A percentile compares a stretch with the other conserved stretches of the same genome.
Evolutionary conservation across 2,113 vertebrate genomes (phyloP).

Genomic region (Pseudonaja textilis): DNA sequence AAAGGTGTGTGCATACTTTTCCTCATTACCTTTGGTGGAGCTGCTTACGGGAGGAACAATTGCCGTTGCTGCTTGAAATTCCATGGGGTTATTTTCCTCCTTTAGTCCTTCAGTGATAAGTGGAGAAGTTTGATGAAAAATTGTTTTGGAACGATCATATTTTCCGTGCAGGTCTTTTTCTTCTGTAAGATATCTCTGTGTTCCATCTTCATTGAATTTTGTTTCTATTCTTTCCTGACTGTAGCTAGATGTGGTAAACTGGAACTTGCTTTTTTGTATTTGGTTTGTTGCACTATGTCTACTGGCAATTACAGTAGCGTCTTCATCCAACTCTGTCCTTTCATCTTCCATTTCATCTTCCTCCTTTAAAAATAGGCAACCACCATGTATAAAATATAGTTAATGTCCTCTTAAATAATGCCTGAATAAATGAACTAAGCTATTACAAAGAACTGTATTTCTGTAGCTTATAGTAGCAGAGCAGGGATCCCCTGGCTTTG

Average conservation of each 20-base stretch:
- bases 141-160: constrained; percentile 57
- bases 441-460: background rate
- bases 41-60: constrained; percentile 40
- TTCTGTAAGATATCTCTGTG: constrained; percentile 60
- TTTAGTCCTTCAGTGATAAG: constrained; percentile 53
- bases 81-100: constrained; percentile 41
- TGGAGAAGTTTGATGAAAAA: constrained; percentile 63
- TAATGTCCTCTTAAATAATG: background rate
- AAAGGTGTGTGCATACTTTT: constrained; percentile 60
- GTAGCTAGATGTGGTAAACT: constrained; percentile 68
- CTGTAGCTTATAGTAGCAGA: background rate
- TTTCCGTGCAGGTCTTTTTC: constrained; percentile 60
- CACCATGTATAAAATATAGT: constrained; percentile 18
- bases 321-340: constrained; percentile 57
- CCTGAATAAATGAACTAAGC: background rate
- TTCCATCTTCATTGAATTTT: constrained; percentile 60
- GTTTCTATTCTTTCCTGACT: constrained; percentile 50
- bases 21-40: constrained; percentile 52
- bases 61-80: constrained; percentile 49
- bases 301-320: constrained; percentile 55
- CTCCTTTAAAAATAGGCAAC: constrained; percentile 68
- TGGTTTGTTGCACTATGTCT: constrained; percentile 67
- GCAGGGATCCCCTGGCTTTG: constrained; percentile 5
- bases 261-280: constrained; percentile 67
- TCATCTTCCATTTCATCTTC: constrained; percentile 65